Conservation (phyloP, 2,113 vertebrate species). For the Anser cygnoides region DNA sequence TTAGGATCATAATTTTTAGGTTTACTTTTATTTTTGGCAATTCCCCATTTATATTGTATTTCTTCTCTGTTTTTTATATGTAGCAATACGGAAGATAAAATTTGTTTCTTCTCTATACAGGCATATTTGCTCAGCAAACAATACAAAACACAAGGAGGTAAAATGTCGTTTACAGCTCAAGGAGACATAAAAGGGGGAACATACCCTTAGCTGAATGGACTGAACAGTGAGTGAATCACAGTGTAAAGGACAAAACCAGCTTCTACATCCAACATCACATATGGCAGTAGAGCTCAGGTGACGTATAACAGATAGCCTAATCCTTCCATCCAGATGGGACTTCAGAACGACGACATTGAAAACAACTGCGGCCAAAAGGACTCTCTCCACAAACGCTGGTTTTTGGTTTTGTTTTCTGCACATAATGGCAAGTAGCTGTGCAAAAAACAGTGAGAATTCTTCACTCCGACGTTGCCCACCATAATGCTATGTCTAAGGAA, state of each 20-base stretch:
- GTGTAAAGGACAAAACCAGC: constrained; percentile 27
- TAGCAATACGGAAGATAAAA: not conserved
- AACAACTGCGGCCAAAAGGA: not conserved
- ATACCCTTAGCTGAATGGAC: not conserved
- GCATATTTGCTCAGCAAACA: constrained; percentile 37
- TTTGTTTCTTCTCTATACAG: not conserved
- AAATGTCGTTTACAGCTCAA: constrained; percentile 63
- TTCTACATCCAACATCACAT: not conserved
- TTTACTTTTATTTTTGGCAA: not conserved
- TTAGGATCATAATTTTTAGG: not conserved
- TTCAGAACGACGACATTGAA: not conserved
- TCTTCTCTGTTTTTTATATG: not conserved
- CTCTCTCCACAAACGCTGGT: not conserved
- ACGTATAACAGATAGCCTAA: not conserved
- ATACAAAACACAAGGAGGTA: constrained; percentile 43
- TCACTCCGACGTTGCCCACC: not conserved
- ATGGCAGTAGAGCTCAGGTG: not conserved
- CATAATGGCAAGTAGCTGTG: not conserved
- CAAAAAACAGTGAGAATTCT: not conserved
- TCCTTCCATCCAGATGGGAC: not conserved
- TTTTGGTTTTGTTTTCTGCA: not conserved
- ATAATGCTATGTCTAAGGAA: not conserved
- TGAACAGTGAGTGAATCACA: constrained; percentile 35
- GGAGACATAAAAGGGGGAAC: not conserved
- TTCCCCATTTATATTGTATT: not conserved